phyloP scores from a whole-genome alignment of 2,888 invertebrate genomes.

The Acrobasis repandana region DNA sequence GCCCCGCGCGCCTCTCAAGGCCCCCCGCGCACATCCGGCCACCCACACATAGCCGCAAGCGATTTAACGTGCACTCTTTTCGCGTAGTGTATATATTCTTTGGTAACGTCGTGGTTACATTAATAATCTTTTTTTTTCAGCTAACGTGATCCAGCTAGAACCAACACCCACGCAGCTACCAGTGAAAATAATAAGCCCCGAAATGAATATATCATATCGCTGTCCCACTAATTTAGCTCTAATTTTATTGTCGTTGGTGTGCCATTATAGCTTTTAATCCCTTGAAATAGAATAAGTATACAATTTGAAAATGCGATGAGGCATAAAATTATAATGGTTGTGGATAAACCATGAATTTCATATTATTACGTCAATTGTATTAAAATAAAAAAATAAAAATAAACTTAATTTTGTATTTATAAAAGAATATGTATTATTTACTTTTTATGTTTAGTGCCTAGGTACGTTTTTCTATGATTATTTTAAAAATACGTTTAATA shows the following conservation, averaged over 20 bases:
- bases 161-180: conserved; percentile 73
- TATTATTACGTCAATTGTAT: conserved; percentile 12
- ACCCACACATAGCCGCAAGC: too few species aligned
- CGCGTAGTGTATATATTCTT: not conserved
- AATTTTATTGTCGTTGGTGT: conserved; percentile 47
- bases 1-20: too few species aligned
- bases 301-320: not conserved
- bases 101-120: not conserved
- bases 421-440: too few species aligned
- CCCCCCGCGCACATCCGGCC: too few species aligned
- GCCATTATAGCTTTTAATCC: conserved; percentile 46
- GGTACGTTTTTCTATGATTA: too few species aligned
- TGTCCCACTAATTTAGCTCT: conserved; percentile 41
- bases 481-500: too few species aligned
- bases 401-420: not conserved
- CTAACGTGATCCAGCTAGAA: conserved; percentile 71
- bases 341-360: conserved; percentile 17
- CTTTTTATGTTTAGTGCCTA: too few species aligned
- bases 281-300: conserved; percentile 1
- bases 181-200: conserved; percentile 67
- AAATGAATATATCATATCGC: conserved; percentile 51
- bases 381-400: conserved; percentile 1
- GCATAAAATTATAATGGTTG: conserved; percentile 16
- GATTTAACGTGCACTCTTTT: too few species aligned
- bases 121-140: conserved; percentile 49